These are phyloP conservation scores for Lycophotia porphyrea DNA, from an alignment of 2,888 invertebrate species.

Conservation along the genomic window DNA sequence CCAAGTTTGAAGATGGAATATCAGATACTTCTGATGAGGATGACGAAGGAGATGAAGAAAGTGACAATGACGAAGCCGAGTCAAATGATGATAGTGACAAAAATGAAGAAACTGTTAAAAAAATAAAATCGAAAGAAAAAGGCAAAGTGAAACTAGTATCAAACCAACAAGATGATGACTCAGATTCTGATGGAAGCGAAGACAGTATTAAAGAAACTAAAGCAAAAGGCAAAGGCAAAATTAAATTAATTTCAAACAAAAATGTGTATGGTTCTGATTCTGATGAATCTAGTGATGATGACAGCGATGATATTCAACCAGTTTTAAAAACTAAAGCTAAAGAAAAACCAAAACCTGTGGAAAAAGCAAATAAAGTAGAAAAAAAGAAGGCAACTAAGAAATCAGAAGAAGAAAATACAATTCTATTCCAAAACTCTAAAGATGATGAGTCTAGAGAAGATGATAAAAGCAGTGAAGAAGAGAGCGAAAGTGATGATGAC, in stretches of 20 bases:
- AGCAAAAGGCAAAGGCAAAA: slow-evolving; percentile 38
- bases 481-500: slow-evolving; percentile 61
- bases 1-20: slow-evolving; percentile 83
- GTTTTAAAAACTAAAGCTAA: slow-evolving; percentile 33
- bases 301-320: slow-evolving; percentile 18
- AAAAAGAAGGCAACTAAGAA: slow-evolving; percentile 28
- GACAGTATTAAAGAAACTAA: slow-evolving; percentile 34
- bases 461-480: slow-evolving; percentile 56
- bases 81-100: slow-evolving; percentile 40
- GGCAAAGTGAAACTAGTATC: slow-evolving; percentile 35
- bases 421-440: slow-evolving; percentile 57
- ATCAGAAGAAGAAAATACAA: slow-evolving; percentile 32
- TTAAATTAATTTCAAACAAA: slow-evolving; percentile 52
- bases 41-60: slow-evolving; percentile 71
- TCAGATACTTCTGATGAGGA: slow-evolving; percentile 83
- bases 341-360: slow-evolving; percentile 30
- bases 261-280: slow-evolving; percentile 42
- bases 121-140: slow-evolving; percentile 36
- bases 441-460: slow-evolving; percentile 53
- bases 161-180: slow-evolving; percentile 31
- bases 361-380: slow-evolving; percentile 15
- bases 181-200: slow-evolving; percentile 40
- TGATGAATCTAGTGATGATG: slow-evolving; percentile 55
- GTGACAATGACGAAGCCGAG: slow-evolving; percentile 50
- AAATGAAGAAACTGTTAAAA: slow-evolving; percentile 4